A percentile compares a stretch with the other conserved stretches of the same genome.
Conservation (phyloP, 2,797 vertebrate genomes). For the Numenius phaeopus region DNA sequence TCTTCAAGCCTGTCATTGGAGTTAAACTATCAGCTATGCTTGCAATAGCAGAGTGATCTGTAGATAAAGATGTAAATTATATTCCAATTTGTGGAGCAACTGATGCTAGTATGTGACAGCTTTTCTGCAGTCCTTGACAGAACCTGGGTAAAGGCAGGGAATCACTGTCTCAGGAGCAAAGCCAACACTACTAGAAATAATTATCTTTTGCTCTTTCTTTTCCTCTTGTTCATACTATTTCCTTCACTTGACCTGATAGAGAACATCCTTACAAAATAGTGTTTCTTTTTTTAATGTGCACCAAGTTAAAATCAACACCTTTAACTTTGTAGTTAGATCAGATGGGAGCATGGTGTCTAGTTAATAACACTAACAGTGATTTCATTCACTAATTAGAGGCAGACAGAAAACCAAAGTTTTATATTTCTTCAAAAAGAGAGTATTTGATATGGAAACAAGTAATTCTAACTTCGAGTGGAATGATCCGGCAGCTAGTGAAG, state of each 20-base stretch:
- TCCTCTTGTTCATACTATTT: background rate
- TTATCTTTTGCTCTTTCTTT: background rate
- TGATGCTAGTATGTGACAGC: background rate
- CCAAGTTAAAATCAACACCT: background rate
- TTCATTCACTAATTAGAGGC: background rate
- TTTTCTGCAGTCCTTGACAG: background rate
- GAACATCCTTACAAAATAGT: background rate
- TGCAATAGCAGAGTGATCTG: background rate
- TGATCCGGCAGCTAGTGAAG: background rate
- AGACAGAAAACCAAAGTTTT: background rate
- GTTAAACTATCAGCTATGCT: background rate
- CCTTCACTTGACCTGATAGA: background rate
- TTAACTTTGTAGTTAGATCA: background rate
- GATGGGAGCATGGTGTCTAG: background rate
- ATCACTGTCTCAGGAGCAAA: background rate
- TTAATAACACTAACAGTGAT: background rate
- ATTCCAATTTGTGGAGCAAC: background rate
- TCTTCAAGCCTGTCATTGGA: background rate
- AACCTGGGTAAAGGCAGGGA: background rate
- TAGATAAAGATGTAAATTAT: background rate
- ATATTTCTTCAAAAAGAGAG: background rate
- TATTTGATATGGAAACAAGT: background rate
- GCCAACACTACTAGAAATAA: background rate
- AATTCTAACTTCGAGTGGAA: background rate
- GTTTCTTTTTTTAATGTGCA: fast-evolving